These are phyloP conservation scores for Hydrocynus forskahlii DNA, from an alignment of 2,797 vertebrate genomes.

Conservation along the genomic window DNA sequence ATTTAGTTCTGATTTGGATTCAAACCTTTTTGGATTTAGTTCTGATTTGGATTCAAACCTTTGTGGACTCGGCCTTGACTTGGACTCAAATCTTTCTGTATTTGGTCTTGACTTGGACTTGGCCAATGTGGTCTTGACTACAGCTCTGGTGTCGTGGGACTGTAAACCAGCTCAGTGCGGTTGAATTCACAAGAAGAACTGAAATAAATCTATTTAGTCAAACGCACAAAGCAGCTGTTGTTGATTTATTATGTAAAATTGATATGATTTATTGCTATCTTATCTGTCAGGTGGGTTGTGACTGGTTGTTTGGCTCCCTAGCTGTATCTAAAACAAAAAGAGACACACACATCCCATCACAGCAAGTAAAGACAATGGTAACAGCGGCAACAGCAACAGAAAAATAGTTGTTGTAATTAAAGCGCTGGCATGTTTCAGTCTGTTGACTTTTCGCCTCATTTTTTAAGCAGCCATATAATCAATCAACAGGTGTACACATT, in stretches of 20 bases:
- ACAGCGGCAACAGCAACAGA: constrained; percentile 11
- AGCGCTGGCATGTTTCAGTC: constrained; percentile 23
- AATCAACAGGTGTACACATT: constrained; percentile 36
- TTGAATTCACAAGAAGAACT: no score
- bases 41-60: no score
- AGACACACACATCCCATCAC: neutral
- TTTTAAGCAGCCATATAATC: constrained; percentile 36
- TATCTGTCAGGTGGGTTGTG: neutral
- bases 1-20: no score
- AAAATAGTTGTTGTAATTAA: constrained; percentile 43
- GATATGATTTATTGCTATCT: neutral
- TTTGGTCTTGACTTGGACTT: no score
- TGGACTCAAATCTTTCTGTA: no score
- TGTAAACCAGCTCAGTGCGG: no score
- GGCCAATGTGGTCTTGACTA: no score
- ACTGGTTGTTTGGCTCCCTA: constrained; percentile 2
- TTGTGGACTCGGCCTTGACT: no score
- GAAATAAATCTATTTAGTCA: no score
- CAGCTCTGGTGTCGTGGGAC: no score
- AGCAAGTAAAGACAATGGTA: constrained; percentile 14
- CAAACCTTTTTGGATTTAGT: no score
- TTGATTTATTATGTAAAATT: neutral
- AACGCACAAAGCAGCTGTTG: neutral
- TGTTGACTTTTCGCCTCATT: constrained; percentile 35
- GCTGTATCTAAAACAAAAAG: neutral